Conservation (phyloP, 35 echinoderm and acorn worm species). For the Apostichopus japonicus region DNA sequence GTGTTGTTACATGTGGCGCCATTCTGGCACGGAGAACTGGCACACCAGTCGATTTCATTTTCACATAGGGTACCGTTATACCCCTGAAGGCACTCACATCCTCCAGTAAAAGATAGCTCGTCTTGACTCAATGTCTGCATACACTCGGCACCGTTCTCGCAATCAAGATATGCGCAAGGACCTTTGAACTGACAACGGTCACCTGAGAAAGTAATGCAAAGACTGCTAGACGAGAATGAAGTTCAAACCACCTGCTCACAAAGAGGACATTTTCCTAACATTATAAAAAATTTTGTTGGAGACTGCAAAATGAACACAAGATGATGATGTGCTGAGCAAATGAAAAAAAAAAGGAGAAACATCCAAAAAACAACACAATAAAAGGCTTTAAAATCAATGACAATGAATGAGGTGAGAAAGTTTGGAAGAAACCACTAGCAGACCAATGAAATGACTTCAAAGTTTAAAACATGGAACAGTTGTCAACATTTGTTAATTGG, state of each 20-base stretch:
- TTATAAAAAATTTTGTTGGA: neutral
- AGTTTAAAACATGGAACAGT: no score
- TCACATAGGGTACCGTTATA: conserved; percentile 80
- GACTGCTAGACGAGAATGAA: neutral
- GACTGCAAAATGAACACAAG: neutral
- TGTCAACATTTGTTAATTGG: no score
- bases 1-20: conserved; percentile 70
- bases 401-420: no score
- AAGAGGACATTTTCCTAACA: no score
- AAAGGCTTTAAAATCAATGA: no score
- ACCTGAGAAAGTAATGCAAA: conserved; percentile 52
- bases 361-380: no score
- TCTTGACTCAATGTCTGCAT: conserved; percentile 41
- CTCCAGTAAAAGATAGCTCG: conserved; percentile 1
- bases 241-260: neutral
- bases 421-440: no score
- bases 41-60: conserved; percentile 86
- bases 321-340: no score
- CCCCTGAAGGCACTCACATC: conserved; percentile 68
- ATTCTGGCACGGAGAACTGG: conserved; percentile 62
- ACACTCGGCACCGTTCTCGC: conserved; percentile 68
- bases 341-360: no score
- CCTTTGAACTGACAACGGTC: conserved; percentile 63
- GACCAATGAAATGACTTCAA: no score
- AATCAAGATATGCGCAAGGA: conserved; percentile 51